phyloP scores from a whole-genome alignment of 2,113 vertebrate species.

The Pelmatolapia mariae region DNA sequence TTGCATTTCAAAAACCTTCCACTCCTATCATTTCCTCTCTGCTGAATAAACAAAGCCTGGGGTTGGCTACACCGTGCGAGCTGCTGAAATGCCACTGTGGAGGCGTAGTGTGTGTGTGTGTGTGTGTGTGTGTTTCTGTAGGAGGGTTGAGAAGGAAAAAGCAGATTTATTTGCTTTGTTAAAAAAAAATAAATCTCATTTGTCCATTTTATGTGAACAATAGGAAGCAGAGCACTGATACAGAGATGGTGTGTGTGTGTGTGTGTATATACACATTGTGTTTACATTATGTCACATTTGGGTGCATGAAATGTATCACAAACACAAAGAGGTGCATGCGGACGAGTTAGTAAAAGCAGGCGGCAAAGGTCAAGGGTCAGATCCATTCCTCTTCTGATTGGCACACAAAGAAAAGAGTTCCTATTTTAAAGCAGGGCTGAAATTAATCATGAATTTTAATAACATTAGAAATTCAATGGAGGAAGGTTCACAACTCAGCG shows the following conservation, averaged over 20 bases:
- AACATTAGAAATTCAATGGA: not conserved
- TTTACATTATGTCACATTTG: not conserved
- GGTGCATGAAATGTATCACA: not conserved
- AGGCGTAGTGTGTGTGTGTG: not conserved
- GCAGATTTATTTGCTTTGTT: not conserved
- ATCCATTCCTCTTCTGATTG: slow-evolving; percentile 5
- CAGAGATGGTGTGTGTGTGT: not conserved
- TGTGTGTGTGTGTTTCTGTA: not conserved
- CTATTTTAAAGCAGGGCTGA: not conserved
- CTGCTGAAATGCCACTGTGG: slow-evolving; percentile 18
- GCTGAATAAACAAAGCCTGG: slow-evolving; percentile 37
- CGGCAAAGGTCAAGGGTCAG: slow-evolving; percentile 45
- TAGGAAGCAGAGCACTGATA: not conserved
- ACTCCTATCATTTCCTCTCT: slow-evolving; percentile 39
- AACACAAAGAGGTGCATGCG: not conserved
- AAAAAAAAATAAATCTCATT: not conserved
- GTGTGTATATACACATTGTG: accelerated
- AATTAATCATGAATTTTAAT: slow-evolving; percentile 24
- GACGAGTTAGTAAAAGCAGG: slow-evolving; percentile 12
- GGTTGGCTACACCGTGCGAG: slow-evolving; percentile 3
- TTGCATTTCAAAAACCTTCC: slow-evolving; percentile 40
- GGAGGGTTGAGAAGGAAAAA: not conserved
- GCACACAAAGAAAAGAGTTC: not conserved
- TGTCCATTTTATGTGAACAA: not conserved
- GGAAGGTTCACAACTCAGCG: not conserved